A percentile compares a stretch with the other conserved stretches of the same genome.
Conservation (phyloP, 1,140 invertebrate species). For the Drosophila pseudoananassae region DNA sequence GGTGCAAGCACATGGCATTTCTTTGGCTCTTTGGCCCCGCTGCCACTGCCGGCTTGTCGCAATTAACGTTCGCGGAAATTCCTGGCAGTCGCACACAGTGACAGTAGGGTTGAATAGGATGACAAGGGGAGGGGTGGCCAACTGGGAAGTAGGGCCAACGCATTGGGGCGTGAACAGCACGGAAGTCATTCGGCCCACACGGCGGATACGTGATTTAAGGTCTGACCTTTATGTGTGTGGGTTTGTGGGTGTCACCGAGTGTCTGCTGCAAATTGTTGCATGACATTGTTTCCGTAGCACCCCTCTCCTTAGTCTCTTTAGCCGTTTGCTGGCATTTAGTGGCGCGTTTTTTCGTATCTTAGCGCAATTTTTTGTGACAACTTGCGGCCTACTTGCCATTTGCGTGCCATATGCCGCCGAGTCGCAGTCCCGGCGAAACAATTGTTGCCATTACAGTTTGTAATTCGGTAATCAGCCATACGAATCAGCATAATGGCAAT, state of each 20-base stretch:
- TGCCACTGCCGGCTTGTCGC: slow-evolving; percentile 68
- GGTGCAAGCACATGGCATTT: slow-evolving; percentile 61
- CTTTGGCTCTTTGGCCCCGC: slow-evolving; percentile 53
- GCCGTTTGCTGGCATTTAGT: slow-evolving; percentile 47
- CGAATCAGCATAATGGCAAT: slow-evolving; percentile 81
- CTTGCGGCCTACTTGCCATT: slow-evolving; percentile 76
- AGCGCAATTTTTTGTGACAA: slow-evolving; percentile 50
- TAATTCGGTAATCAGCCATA: slow-evolving; percentile 81
- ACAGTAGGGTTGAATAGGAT: slow-evolving; percentile 14
- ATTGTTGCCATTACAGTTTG: slow-evolving; percentile 81
- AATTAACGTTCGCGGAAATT: slow-evolving; percentile 81
- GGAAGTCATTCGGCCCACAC: slow-evolving; percentile 71
- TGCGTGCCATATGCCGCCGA: slow-evolving; percentile 61
- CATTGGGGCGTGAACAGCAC: slow-evolving; percentile 73
- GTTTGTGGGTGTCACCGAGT: slow-evolving; percentile 17
- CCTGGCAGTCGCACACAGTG: slow-evolving; percentile 48
- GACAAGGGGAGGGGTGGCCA: slow-evolving; percentile 19
- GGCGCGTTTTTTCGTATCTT: slow-evolving; percentile 5
- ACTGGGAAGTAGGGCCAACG: slow-evolving; percentile 36
- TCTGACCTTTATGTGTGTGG: slow-evolving; percentile 41
- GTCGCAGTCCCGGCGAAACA: slow-evolving; percentile 58
- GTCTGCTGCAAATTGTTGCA: slow-evolving; percentile 51
- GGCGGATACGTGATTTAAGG: slow-evolving; percentile 68
- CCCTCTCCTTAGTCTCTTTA: not conserved
- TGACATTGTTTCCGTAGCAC: slow-evolving; percentile 33